These are phyloP conservation scores for Eudyptes chrysolophus DNA, from an alignment of 2,113 vertebrate genomes.

Conservation along the genomic window DNA sequence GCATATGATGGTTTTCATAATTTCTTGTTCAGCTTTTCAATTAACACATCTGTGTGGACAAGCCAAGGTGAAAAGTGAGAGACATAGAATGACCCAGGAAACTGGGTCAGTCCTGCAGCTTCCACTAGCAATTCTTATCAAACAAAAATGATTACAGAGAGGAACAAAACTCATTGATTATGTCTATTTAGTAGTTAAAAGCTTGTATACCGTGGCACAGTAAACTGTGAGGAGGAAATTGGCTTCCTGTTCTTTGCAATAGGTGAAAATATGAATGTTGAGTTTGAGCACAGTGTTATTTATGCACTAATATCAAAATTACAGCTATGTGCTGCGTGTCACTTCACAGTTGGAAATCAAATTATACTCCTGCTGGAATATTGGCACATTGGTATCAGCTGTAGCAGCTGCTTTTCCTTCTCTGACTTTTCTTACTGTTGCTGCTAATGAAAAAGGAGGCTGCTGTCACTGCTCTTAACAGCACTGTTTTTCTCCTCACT, in stretches of 20 bases:
- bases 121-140: neutral
- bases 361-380: slow-evolving; percentile 65
- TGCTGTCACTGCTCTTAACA: neutral
- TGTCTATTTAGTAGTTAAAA: slow-evolving; percentile 32
- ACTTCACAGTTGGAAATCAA: slow-evolving; percentile 73
- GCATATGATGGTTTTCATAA: neutral
- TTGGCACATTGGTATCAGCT: slow-evolving; percentile 48
- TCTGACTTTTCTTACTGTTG: slow-evolving; percentile 45
- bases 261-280: slow-evolving; percentile 65
- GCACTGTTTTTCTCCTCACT: slow-evolving; percentile 49
- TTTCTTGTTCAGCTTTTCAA: neutral
- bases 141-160: neutral
- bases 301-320: slow-evolving; percentile 74
- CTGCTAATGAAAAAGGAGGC: slow-evolving; percentile 60
- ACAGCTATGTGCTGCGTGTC: slow-evolving; percentile 60
- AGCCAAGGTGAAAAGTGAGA: neutral
- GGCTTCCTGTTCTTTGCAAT: slow-evolving; percentile 39
- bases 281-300: slow-evolving; percentile 57
- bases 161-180: slow-evolving; percentile 12
- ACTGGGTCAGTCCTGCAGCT: neutral
- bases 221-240: slow-evolving; percentile 45
- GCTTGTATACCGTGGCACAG: neutral
- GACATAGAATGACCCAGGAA: neutral
- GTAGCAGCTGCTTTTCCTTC: slow-evolving; percentile 47
- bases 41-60: neutral